Conservation (phyloP, 2,113 vertebrate genomes). For the Charadrius vociferus region DNA sequence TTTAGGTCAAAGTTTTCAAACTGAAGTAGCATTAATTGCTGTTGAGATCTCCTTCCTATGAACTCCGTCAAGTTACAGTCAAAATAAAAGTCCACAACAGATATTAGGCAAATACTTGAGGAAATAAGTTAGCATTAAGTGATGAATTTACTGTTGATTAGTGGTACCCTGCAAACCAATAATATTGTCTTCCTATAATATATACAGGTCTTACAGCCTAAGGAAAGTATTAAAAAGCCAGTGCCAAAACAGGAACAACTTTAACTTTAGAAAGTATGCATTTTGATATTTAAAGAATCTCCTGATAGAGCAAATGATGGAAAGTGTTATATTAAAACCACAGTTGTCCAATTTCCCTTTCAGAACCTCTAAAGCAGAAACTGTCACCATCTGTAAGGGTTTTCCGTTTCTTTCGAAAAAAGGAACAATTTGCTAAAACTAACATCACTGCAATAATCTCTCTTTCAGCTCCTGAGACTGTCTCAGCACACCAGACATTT, state of each 20-base stretch:
- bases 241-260: neutral
- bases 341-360: neutral
- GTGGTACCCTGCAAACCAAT: neutral
- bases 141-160: neutral
- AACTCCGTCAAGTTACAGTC: neutral
- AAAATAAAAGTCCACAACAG: neutral
- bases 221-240: neutral
- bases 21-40: neutral
- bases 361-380: neutral
- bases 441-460: neutral
- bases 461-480: neutral
- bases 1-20: neutral
- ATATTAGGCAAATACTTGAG: neutral
- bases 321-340: neutral
- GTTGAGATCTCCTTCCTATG: neutral
- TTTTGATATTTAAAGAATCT: neutral
- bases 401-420: neutral
- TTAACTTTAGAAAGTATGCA: neutral
- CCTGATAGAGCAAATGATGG: neutral
- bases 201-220: neutral
- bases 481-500: neutral
- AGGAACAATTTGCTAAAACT: neutral
- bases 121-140: neutral
- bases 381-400: neutral
- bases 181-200: neutral